phyloP scores from a whole-genome alignment of 2,888 invertebrate species.

The Athrips mouffetella region DNA sequence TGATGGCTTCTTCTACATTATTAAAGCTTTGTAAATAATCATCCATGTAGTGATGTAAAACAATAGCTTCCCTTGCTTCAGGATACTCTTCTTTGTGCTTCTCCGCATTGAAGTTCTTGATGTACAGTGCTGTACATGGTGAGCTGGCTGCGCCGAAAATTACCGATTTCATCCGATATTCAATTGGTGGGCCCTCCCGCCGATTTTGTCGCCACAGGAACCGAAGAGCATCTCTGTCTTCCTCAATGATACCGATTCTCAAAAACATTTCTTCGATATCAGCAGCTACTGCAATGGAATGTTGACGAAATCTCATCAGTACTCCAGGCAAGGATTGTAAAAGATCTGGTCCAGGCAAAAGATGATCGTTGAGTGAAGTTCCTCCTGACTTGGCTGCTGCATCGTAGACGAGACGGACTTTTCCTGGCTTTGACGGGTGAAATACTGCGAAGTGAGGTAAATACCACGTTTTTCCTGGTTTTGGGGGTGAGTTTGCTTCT shows the following conservation, averaged over 20 bases:
- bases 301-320: conserved; percentile 23
- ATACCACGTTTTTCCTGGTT: conserved; percentile 14
- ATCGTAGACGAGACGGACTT: conserved; percentile 2
- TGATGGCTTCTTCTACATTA: conserved; percentile 2
- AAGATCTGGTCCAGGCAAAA: conserved; percentile 24
- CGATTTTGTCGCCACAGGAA: conserved; percentile 8
- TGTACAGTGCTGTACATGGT: conserved; percentile 19
- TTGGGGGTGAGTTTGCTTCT: neutral
- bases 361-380: conserved; percentile 18
- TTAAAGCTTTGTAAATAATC: conserved; percentile 17
- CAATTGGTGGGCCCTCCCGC: conserved; percentile 6
- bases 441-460: conserved; percentile 25
- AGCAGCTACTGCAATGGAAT: conserved; percentile 20
- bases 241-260: conserved; percentile 16
- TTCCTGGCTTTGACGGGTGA: conserved; percentile 16
- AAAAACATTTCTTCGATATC: conserved; percentile 29
- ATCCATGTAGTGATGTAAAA: conserved; percentile 17
- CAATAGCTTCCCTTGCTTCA: conserved; percentile 9
- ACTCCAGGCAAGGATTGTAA: conserved; percentile 25
- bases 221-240: conserved; percentile 18
- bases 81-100: conserved; percentile 10
- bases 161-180: conserved; percentile 22
- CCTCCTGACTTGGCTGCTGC: conserved; percentile 20
- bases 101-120: conserved; percentile 19
- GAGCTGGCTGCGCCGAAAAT: conserved; percentile 23